Evolutionary conservation across 2,113 vertebrate species (phyloP).

Genomic region (Taxidea taxus): DNA sequence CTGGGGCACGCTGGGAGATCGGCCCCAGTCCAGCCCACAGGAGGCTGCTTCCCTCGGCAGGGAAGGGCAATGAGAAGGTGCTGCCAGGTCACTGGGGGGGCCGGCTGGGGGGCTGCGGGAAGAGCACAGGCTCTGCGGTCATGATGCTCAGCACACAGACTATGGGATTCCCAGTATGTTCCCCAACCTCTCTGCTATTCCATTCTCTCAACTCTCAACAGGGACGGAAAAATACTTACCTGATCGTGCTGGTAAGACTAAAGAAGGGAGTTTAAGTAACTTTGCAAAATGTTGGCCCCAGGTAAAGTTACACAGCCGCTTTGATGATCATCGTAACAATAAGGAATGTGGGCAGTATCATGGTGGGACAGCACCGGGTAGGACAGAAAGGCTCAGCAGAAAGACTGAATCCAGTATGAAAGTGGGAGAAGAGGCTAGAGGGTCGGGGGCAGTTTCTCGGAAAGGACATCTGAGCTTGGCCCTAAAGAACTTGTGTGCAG

Average conservation of each 20-base stretch:
- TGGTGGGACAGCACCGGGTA: fast-evolving
- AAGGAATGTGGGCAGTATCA: fast-evolving
- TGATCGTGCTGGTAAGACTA: fast-evolving
- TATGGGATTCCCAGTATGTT: neutral
- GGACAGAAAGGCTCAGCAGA: neutral
- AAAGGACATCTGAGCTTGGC: neutral
- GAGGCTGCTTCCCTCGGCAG: fast-evolving
- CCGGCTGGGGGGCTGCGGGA: fast-evolving
- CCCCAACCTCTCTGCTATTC: neutral
- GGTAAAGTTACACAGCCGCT: neutral
- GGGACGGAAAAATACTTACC: neutral
- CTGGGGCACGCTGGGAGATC: neutral
- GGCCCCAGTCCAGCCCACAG: neutral
- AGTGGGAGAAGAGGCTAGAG: neutral
- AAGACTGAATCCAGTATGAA: neutral
- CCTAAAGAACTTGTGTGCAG: neutral
- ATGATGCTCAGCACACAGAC: fast-evolving
- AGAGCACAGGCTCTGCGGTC: neutral
- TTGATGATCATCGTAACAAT: neutral
- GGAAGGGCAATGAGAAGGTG: neutral
- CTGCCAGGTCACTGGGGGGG: fast-evolving
- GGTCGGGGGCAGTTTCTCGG: neutral
- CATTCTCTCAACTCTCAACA: neutral
- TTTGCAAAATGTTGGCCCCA: neutral
- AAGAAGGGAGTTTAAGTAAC: neutral